Evolutionary conservation across 30 jellyfish, hydroid and myxozoan species (phyloP), one percentile per base, ranked within the genome.

Genomic region (Cassiopea xamachana): DNA sequence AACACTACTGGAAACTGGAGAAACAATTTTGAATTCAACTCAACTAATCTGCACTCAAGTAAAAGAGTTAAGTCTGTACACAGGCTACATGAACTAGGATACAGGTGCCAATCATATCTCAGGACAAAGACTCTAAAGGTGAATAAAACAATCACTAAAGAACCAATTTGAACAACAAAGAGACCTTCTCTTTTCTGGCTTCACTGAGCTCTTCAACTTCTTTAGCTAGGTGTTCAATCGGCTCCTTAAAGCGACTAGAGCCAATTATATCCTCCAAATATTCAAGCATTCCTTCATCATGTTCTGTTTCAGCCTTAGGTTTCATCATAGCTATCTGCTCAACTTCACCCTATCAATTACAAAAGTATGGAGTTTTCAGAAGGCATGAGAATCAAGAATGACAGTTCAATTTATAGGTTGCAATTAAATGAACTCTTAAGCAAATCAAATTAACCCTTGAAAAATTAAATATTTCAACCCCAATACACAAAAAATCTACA

Each of bases 221-320:
- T 15, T 82, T 80, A 27, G 89, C 87, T 1, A 91, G 85, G 18
- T 83, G 89, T 49, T 92, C 97, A 79, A 96, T 92, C 4, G 99
- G 99, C 73, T 92, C 94, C 60, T 91, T 96, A 68, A 83, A 96
- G 39, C 94, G 80, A 70, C 91, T 96, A 3, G 99, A 79, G 72
- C 99, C 99, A 84, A 96, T 89, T 2, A 96, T 96, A 79, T 96
- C 99, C 76, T 96, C 99, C 48, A 96, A 83, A 73, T 92, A 96
- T 79, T 96, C 99, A 81, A 96, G 86, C 97, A 96, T 92, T 49
- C 99, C 99, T 76, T 96, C 99, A 68, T 96, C 99, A 70, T 96
- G 95, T 77, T 96, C 99, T 14, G 92, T 77, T 73, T 93, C 98
- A 1, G 98, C 99, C 69, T 92, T 96, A 2, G 99, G 98, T 80